These are phyloP conservation scores for Mus spicilegus DNA, from an alignment of 2,113 vertebrate species.

Conservation along the genomic window DNA sequence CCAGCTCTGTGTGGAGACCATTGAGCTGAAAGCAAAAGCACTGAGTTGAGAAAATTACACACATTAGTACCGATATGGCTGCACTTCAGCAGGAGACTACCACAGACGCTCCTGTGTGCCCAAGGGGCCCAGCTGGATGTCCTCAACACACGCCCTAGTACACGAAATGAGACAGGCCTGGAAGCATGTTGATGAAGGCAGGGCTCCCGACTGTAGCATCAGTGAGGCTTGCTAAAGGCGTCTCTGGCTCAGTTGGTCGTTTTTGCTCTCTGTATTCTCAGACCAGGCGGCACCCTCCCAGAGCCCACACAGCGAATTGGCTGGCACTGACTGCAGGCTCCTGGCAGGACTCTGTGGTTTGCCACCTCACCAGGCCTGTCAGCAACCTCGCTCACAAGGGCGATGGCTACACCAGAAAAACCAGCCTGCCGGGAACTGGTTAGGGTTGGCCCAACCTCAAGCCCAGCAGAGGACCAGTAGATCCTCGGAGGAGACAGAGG, in stretches of 20 bases:
- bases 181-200: background rate
- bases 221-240: background rate
- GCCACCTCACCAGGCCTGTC: background rate
- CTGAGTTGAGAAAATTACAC: background rate
- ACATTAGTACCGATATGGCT: too few relatives aligned
- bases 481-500: background rate
- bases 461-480: background rate
- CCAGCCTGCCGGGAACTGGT: conserved; percentile 10
- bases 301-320: accelerated
- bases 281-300: background rate
- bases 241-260: too few relatives aligned
- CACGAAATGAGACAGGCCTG: background rate
- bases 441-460: background rate
- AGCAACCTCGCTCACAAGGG: background rate
- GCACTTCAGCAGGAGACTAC: background rate
- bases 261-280: background rate
- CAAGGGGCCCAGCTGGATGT: background rate
- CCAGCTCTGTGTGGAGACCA: conserved; percentile 93
- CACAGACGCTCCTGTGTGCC: background rate
- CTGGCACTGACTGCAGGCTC: background rate
- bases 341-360: background rate
- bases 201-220: background rate
- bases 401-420: background rate
- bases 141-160: background rate
- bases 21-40: conserved; percentile 91